phyloP scores from a whole-genome alignment of 2,113 vertebrate species.

The Columbina picui region DNA sequence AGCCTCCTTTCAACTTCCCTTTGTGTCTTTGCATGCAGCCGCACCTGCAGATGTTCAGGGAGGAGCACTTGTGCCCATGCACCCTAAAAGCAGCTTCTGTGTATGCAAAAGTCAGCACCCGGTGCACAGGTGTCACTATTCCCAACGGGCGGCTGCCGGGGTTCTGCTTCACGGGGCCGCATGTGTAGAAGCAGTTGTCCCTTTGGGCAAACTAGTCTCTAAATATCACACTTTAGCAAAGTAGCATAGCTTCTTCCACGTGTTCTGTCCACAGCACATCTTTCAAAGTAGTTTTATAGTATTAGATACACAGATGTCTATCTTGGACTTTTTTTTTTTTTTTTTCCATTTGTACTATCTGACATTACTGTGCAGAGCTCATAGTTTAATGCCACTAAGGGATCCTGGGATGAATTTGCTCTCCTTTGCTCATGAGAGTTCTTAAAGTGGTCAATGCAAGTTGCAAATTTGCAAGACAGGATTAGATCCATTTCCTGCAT shows the following conservation, averaged over 20 bases:
- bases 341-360: neutral
- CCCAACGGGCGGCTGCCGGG: constrained; percentile 33
- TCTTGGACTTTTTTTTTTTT: neutral
- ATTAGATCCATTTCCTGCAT: neutral
- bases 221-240: constrained; percentile 1
- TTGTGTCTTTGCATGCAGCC: constrained; percentile 57
- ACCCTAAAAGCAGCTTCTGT: constrained; percentile 54
- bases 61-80: constrained; percentile 34
- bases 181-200: neutral
- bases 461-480: neutral
- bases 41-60: constrained; percentile 64
- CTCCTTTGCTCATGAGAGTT: neutral
- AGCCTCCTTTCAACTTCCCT: constrained; percentile 54
- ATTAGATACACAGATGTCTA: neutral
- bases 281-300: neutral
- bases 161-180: constrained; percentile 34
- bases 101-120: constrained; percentile 66
- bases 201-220: constrained; percentile 2
- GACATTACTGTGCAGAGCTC: neutral
- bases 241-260: neutral
- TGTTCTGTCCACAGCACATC: neutral
- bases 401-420: neutral
- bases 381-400: neutral
- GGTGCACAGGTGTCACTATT: constrained; percentile 50
- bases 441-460: neutral